Evolutionary conservation across 2,888 invertebrate species (phyloP).

Genomic region (Osmoderma eremita): DNA sequence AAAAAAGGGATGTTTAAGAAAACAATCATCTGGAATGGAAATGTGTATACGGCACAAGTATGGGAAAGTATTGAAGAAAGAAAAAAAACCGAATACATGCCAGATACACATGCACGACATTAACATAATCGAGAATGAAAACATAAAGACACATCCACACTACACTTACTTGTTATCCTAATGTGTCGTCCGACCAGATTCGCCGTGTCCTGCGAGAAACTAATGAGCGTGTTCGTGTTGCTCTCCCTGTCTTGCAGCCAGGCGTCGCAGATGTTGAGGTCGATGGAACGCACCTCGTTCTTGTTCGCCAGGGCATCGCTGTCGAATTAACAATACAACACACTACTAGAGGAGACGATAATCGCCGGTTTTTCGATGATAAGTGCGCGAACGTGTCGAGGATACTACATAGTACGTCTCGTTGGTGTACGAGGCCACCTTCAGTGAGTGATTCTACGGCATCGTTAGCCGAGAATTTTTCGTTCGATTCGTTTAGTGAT

Average conservation of each 20-base stretch:
- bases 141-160: background rate
- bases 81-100: no score
- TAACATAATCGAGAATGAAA: conserved; percentile 2
- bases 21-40: no score
- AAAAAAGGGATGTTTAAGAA: no score
- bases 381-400: no score
- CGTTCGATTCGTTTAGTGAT: background rate
- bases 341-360: conserved; percentile 8
- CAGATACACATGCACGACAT: no score
- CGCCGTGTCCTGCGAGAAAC: conserved; percentile 69
- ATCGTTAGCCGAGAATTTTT: background rate
- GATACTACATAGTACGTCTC: no score
- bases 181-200: conserved; percentile 75
- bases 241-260: conserved; percentile 73
- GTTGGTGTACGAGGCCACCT: conserved; percentile 8
- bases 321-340: conserved; percentile 55
- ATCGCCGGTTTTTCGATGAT: conserved; percentile 10
- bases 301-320: conserved; percentile 73
- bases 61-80: no score
- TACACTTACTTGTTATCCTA: conserved; percentile 64
- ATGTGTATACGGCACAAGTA: no score
- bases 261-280: conserved; percentile 70
- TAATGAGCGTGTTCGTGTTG: conserved; percentile 71
- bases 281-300: conserved; percentile 74
- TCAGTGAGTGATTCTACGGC: background rate